Base-by-base conservation (phyloP, 30 jellyfish, hydroid and myxozoan genomes). In the Aurelia coerulea region DNA sequence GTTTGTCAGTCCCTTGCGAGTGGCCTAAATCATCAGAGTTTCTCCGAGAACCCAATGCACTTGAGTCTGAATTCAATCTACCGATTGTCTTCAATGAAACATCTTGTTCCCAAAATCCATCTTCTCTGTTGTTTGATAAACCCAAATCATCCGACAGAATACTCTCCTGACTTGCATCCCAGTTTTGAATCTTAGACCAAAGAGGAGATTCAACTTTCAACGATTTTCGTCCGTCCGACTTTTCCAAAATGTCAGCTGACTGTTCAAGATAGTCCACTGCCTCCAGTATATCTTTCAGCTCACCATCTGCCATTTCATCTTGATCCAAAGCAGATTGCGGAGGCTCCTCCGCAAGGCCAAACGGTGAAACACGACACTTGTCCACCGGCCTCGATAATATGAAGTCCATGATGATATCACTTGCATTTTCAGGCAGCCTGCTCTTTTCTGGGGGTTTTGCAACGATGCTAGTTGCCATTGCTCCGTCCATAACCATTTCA, bases 81-180 rank as follows among this genome's bases (percentile, higher is more conserved):
- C 58, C 33, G 16, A 16, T 16, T 29, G 67, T 10, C 17, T 34
- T n/a, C 11, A 15, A 15, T 15, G 35, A 23, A 11, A 60, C 0
- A 60, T 60, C 83, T 65, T 73, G 72, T 32, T 37, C 35, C 69
- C 83, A 18, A 23, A 73, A 73, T 49, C 33, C 37, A n/a, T 19
- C 69, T 31, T 50, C 50, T 73, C 69, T 60, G 31, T 23, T 23
- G 35, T 23, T n/a, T 60, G 70, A 60, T n/a, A 39, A 23, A 37
- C 12, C 42, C 49, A 19, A 37, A 17, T 83, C 91, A 39, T 81
- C 86, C 1, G 92, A 83, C n/a, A 83, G 42, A 17, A 83, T 64
- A 70, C 92, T 83, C 62, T 83, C 92, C n/a, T 42, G 80, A 35
- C 92, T 83, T 23, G 80, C 86, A 59, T 83, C 86, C 92, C 92